Conservation (phyloP, 2,888 invertebrate genomes). For the Cancer borealis region DNA sequence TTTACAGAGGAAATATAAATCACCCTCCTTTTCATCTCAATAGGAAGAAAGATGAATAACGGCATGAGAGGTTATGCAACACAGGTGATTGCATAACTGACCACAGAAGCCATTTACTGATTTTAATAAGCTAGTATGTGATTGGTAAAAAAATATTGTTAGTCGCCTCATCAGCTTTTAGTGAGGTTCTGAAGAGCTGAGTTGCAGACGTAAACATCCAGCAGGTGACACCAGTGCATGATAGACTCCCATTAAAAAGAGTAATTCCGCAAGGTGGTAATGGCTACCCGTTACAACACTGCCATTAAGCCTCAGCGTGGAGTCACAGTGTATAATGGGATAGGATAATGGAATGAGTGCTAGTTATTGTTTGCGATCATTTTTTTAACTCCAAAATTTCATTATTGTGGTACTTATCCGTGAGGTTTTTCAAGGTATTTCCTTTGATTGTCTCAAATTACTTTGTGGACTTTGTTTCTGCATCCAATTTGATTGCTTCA, state of each 20-base stretch:
- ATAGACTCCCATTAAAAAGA: slow-evolving; percentile 37
- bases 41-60: not conserved
- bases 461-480: not conserved
- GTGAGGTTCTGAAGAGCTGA: not conserved
- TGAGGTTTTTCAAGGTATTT: not conserved
- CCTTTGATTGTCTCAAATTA: not conserved
- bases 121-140: not conserved
- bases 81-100: not conserved
- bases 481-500: not conserved
- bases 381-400: not conserved
- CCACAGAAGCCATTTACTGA: not conserved
- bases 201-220: not conserved
- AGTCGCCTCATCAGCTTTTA: not conserved
- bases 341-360: slow-evolving; percentile 9
- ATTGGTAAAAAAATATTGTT: not conserved
- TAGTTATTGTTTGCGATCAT: not conserved
- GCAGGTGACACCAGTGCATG: not conserved
- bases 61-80: not conserved
- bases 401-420: not conserved
- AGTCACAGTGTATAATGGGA: slow-evolving; percentile 10
- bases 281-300: not conserved
- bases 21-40: not conserved
- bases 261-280: not conserved
- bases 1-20: not conserved
- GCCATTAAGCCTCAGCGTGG: not conserved